phyloP scores from a whole-genome alignment of 2,113 vertebrate species.

The Sceloporus tristichus region DNA sequence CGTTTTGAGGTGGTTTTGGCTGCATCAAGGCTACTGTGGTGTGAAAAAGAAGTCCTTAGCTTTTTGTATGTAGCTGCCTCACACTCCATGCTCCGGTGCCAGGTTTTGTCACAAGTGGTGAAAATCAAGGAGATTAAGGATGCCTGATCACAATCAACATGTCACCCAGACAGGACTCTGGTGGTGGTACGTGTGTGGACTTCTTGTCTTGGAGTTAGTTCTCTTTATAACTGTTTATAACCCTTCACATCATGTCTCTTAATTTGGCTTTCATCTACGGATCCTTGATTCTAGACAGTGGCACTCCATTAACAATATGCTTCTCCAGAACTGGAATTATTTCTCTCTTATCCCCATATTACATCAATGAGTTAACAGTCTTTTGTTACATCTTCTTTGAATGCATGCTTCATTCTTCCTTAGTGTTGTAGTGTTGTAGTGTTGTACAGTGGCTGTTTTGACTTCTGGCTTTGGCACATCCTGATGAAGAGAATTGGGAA shows the following conservation, averaged over 20 bases:
- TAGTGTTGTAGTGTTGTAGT: not conserved
- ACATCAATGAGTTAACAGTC: not conserved
- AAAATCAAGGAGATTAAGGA: not conserved
- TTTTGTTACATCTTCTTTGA: not conserved
- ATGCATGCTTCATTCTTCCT: slow-evolving; percentile 5
- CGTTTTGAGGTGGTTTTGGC: no score
- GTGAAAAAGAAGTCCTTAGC: not conserved
- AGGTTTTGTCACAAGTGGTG: not conserved
- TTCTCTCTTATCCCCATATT: not conserved
- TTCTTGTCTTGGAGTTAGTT: not conserved
- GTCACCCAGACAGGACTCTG: not conserved
- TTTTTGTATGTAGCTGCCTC: not conserved
- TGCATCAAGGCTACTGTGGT: not conserved
- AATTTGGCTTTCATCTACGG: not conserved
- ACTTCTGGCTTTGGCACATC: not conserved
- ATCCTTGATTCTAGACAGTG: not conserved
- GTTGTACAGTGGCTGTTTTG: not conserved
- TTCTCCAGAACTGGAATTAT: not conserved
- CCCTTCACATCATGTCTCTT: not conserved
- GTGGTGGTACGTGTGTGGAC: no score
- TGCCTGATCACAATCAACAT: not conserved
- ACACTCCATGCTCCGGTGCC: not conserved
- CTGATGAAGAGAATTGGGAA: not conserved
- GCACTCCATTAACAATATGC: not conserved
- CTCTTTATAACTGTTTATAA: not conserved